A percentile compares a stretch with the other conserved stretches of the same genome.
phyloP scores from a whole-genome alignment of 2,888 invertebrate species.

The Lasiommata megera region DNA sequence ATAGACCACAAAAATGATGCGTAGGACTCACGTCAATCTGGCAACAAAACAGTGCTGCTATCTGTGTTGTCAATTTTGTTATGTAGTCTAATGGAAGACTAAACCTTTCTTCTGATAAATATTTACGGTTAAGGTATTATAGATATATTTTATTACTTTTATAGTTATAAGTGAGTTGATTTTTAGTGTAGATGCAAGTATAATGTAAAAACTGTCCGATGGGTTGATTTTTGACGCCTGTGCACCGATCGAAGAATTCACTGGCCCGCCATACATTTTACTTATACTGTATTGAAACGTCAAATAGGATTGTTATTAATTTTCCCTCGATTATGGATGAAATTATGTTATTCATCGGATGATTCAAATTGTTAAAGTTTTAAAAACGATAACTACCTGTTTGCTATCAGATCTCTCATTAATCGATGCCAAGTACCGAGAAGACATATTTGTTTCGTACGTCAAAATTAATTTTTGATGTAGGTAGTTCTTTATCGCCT shows the following conservation, averaged over 20 bases:
- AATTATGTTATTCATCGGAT: neutral
- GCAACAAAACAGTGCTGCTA: conserved; percentile 85
- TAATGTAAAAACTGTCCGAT: conserved; percentile 1
- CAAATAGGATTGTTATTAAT: conserved; percentile 64
- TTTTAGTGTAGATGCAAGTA: conserved; percentile 25
- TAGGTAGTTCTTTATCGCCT: no score
- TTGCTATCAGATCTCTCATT: conserved; percentile 22
- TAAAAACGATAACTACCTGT: conserved; percentile 34
- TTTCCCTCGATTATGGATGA: conserved; percentile 38
- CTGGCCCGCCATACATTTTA: conserved; percentile 77
- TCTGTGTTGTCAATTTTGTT: conserved; percentile 90
- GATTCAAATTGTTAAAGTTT: conserved; percentile 12
- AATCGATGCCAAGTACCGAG: conserved; percentile 38
- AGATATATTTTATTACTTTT: conserved; percentile 56
- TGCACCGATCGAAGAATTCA: conserved; percentile 38
- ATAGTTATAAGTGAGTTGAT: conserved; percentile 48
- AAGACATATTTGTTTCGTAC: conserved; percentile 52
- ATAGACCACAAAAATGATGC: conserved; percentile 56
- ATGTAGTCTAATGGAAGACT: conserved; percentile 83
- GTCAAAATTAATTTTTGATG: conserved; percentile 45
- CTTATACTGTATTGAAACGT: conserved; percentile 75
- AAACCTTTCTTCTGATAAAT: conserved; percentile 79
- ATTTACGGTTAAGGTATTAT: conserved; percentile 75
- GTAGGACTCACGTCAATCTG: conserved; percentile 79
- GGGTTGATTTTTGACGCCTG: conserved; percentile 17